Percentiles rank a stretch among this genome's conserved stretches.
Conservation (phyloP, 2,888 invertebrate species). For the Tethea ocularis region DNA sequence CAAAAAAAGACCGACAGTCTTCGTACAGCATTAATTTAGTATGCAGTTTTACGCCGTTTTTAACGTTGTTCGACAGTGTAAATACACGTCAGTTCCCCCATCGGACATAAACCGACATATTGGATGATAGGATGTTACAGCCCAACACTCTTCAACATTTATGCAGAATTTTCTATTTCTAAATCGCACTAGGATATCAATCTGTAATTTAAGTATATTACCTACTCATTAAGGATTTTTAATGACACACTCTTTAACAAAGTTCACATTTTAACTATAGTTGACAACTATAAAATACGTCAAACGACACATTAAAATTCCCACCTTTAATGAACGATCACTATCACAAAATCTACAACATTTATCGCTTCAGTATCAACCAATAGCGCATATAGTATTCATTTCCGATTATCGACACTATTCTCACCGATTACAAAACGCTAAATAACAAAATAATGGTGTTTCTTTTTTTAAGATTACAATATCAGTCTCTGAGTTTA, state of each 20-base stretch:
- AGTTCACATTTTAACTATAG: constrained; percentile 23
- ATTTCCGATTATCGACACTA: constrained; percentile 23
- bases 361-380: constrained; percentile 21
- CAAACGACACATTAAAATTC: constrained; percentile 35
- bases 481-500: constrained; percentile 12
- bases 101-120: not conserved
- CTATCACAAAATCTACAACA: constrained; percentile 36
- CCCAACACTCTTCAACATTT: not conserved
- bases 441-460: constrained; percentile 34
- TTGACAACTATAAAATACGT: constrained; percentile 31
- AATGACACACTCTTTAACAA: constrained; percentile 10
- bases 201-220: not conserved
- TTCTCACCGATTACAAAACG: constrained; percentile 32
- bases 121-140: not conserved
- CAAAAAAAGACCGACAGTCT: not conserved
- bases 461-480: constrained; percentile 24
- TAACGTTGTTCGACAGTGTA: not conserved
- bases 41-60: not conserved
- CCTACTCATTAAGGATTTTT: not conserved
- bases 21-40: not conserved
- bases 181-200: not conserved
- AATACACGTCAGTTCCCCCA: not conserved
- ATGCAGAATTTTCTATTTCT: too few relatives aligned
- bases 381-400: constrained; percentile 25
- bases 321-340: constrained; percentile 32